Percentiles rank a stretch among this genome's conserved stretches.
These are phyloP conservation scores for Frankliniella intonsa DNA, from an alignment of 2,888 invertebrate genomes.

Conservation along the genomic window DNA sequence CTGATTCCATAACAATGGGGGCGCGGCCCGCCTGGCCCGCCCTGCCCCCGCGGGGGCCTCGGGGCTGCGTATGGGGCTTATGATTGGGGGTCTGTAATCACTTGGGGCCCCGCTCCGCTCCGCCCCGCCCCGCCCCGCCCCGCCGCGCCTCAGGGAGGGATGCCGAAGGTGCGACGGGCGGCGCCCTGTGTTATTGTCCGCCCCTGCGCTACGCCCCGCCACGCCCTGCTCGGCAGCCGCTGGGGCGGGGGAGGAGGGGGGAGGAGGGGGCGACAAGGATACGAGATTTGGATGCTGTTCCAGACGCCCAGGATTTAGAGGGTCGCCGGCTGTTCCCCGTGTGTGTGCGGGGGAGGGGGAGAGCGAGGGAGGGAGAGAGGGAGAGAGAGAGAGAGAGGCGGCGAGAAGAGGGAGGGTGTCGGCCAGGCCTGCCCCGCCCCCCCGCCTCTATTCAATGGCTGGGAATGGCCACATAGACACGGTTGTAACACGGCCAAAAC, in stretches of 20 bases:
- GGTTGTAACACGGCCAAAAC: too few species aligned
- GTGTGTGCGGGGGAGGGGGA: neutral
- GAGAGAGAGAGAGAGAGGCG: too few species aligned
- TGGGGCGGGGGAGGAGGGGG: neutral
- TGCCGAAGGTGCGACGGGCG: conserved; percentile 33
- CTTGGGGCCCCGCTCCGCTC: neutral
- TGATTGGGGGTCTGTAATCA: conserved; percentile 29
- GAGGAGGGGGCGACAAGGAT: neutral
- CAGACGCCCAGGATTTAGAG: neutral
- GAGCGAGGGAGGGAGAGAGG: too few species aligned
- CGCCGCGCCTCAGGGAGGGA: neutral
- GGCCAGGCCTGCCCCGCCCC: too few species aligned
- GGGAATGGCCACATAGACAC: too few species aligned
- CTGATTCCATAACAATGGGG: conserved; percentile 14
- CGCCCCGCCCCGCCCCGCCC: neutral
- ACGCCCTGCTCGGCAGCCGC: too few species aligned
- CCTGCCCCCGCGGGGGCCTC: neutral
- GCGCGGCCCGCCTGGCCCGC: neutral
- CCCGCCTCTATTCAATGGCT: too few species aligned
- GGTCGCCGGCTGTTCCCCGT: neutral
- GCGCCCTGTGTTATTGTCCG: too few species aligned
- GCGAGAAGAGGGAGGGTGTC: too few species aligned
- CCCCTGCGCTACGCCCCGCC: too few species aligned
- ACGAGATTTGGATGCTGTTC: neutral
- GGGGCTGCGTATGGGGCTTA: neutral